A percentile compares a stretch with the other conserved stretches of the same genome.
These are phyloP conservation scores for Nibea albiflora DNA, from an alignment of 2,113 vertebrate species.

Conservation along the genomic window DNA sequence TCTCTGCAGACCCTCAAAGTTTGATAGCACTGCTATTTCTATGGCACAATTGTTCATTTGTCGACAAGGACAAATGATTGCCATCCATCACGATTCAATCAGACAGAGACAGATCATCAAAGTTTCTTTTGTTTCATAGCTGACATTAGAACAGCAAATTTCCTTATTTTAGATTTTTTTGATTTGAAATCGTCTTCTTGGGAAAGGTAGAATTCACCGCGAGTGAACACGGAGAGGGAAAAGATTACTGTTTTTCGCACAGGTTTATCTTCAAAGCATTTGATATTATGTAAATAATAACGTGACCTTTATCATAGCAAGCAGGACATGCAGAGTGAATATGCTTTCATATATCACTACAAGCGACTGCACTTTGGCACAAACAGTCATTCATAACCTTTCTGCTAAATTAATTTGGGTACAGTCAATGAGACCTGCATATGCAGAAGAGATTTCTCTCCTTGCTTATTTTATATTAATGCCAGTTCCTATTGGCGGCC, in stretches of 20 bases:
- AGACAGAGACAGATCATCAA: conserved; percentile 82
- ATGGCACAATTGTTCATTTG: conserved; percentile 88
- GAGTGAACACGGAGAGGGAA: conserved; percentile 41
- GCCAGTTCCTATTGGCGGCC: conserved; percentile 70
- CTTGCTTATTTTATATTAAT: conserved; percentile 84
- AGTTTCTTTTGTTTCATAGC: background rate
- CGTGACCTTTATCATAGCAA: conserved; percentile 94
- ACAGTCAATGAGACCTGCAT: conserved; percentile 83
- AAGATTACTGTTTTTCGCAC: conserved; percentile 77
- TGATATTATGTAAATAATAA: conserved; percentile 93
- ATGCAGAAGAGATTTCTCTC: conserved; percentile 79
- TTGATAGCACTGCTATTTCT: conserved; percentile 90
- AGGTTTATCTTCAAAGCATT: conserved; percentile 86
- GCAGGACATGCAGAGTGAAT: conserved; percentile 89
- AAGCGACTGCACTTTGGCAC: conserved; percentile 85
- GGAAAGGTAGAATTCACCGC: background rate
- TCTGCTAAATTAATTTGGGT: conserved; percentile 87
- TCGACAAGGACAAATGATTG: conserved; percentile 94
- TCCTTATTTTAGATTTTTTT: background rate
- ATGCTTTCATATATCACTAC: conserved; percentile 95
- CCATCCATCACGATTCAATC: conserved; percentile 93
- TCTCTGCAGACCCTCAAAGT: conserved; percentile 89
- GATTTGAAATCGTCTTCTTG: background rate
- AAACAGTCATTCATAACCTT: conserved; percentile 92
- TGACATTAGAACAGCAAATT: background rate